Percentiles rank a stretch among this genome's conserved stretches.
Evolutionary conservation across 2,113 vertebrate species (phyloP).

Genomic region (Malurus melanocephalus): DNA sequence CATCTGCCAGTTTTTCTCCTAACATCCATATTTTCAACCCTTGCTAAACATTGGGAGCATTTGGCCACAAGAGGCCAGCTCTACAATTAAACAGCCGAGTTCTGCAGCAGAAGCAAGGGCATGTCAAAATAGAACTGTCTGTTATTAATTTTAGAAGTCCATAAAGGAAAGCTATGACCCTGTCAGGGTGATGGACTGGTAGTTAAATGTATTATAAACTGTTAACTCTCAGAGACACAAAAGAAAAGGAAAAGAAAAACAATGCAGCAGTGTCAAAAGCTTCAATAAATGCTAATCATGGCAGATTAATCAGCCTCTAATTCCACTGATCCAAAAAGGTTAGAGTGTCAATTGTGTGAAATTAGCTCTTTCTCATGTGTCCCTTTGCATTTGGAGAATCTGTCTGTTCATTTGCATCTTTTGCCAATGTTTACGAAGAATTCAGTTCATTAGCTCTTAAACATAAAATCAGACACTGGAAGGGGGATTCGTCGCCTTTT

Average conservation of each 20-base stretch:
- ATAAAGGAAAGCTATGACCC: conserved; percentile 86
- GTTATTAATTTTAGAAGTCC: conserved; percentile 81
- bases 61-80: conserved; percentile 86
- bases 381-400: conserved; percentile 74
- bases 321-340: conserved; percentile 87
- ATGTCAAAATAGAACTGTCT: conserved; percentile 75
- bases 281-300: conserved; percentile 81
- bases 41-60: conserved; percentile 86
- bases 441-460: conserved; percentile 78
- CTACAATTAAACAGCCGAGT: conserved; percentile 82
- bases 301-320: conserved; percentile 87
- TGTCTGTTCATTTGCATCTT: conserved; percentile 73
- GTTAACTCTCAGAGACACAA: conserved; percentile 67
- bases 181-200: conserved; percentile 82
- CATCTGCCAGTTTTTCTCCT: conserved; percentile 98
- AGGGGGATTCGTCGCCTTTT: conserved; percentile 68
- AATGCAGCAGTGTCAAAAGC: conserved; percentile 64
- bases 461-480: conserved; percentile 69
- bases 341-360: conserved; percentile 83
- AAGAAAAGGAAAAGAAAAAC: conserved; percentile 54
- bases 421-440: conserved; percentile 75
- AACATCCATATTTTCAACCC: conserved; percentile 96
- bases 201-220: conserved; percentile 80
- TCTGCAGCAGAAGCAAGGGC: conserved; percentile 71
- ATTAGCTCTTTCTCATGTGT: conserved; percentile 78